A percentile compares a stretch with the other conserved stretches of the same genome.
Evolutionary conservation across 2,113 vertebrate genomes (phyloP).

Genomic region (Corythornis cristatus): DNA sequence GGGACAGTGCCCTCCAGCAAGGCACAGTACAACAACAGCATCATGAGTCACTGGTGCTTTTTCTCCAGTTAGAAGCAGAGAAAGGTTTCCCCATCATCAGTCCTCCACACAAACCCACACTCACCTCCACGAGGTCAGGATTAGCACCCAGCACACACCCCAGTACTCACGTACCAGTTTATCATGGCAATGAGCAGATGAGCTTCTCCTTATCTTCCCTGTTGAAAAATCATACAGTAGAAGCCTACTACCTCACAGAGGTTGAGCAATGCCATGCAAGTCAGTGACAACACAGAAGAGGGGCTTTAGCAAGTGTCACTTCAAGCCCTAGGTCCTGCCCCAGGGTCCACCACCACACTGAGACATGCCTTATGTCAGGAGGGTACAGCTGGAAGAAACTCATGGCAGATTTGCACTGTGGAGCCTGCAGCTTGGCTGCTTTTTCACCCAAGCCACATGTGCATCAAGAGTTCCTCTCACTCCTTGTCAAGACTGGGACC

Average conservation of each 20-base stretch:
- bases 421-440: not conserved
- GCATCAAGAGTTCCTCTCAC: not conserved
- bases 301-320: not conserved
- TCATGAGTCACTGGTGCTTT: fast-evolving
- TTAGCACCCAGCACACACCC: not conserved
- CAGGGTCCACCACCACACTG: too few relatives aligned
- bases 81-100: not conserved
- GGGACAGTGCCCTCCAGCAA: not conserved
- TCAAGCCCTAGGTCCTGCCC: not conserved
- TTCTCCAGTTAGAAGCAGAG: not conserved
- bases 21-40: not conserved
- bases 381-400: not conserved
- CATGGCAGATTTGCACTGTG: not conserved
- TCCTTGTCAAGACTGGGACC: not conserved
- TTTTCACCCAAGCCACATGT: not conserved
- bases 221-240: not conserved
- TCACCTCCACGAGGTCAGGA: not conserved
- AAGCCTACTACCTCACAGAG: not conserved
- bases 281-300: not conserved
- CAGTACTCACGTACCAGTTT: not conserved
- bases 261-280: not conserved
- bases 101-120: not conserved
- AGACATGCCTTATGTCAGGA: fast-evolving
- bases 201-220: not conserved
- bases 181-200: not conserved